phyloP scores from a whole-genome alignment of 2,113 vertebrate genomes.

The Rhodinocichla rosea region DNA sequence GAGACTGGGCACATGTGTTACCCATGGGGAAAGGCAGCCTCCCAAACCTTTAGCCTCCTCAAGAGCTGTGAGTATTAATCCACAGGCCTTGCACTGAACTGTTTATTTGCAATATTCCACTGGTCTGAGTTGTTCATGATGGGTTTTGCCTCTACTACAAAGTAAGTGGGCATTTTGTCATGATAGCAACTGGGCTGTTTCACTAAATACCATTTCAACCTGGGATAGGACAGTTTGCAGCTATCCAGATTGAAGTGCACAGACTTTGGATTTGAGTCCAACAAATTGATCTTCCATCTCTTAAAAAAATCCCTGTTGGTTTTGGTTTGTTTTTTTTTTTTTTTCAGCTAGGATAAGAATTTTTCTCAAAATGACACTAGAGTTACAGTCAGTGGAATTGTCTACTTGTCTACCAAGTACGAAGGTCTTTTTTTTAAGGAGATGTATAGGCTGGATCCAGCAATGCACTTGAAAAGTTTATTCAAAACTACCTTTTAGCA shows the following conservation, averaged over 20 bases:
- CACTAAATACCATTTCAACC: neutral
- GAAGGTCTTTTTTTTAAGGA: neutral
- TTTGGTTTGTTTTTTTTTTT: too few species aligned
- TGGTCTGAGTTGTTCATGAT: neutral
- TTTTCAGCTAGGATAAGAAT: neutral
- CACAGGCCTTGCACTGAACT: neutral
- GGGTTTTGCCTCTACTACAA: neutral
- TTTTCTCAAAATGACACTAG: neutral
- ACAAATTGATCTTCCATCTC: neutral
- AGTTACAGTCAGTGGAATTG: neutral
- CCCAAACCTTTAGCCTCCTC: neutral
- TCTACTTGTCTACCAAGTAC: neutral
- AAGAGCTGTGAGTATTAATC: neutral
- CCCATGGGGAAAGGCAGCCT: neutral
- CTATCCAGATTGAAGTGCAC: neutral
- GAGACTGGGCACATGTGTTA: fast-evolving
- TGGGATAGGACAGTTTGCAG: neutral
- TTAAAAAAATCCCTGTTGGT: fast-evolving
- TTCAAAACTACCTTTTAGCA: neutral
- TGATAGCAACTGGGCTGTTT: neutral
- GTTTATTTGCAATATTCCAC: neutral
- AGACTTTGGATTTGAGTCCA: neutral
- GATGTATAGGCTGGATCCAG: neutral
- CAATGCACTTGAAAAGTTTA: neutral
- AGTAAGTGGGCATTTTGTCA: neutral